phyloP scores from a whole-genome alignment of 2,797 vertebrate genomes.

The Macropus fuliginosus region DNA sequence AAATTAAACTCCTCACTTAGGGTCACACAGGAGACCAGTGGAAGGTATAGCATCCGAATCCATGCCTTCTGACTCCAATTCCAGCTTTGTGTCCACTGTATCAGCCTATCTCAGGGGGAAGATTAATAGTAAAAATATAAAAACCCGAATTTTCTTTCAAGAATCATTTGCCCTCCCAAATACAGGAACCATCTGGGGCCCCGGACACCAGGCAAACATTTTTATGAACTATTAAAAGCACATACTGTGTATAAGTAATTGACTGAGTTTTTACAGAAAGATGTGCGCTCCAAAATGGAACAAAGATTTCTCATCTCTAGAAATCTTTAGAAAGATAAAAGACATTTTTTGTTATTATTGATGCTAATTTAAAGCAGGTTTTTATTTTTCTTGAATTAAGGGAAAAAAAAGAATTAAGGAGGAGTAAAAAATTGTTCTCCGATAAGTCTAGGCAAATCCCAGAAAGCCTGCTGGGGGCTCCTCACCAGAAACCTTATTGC shows the following conservation, averaged over 20 bases:
- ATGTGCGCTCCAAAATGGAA: not conserved
- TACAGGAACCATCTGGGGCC: not conserved
- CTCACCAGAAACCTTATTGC: conserved; percentile 13
- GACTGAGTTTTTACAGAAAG: not conserved
- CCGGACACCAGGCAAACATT: not conserved
- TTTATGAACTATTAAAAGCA: not conserved
- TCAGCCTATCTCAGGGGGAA: not conserved
- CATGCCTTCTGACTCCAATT: not conserved
- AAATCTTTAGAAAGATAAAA: conserved; percentile 63
- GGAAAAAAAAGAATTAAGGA: conserved; percentile 67
- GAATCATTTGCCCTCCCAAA: not conserved
- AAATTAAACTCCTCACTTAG: not conserved
- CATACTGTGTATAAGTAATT: not conserved
- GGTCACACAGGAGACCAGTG: not conserved
- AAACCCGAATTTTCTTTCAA: not conserved
- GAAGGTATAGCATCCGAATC: not conserved
- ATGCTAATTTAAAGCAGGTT: conserved; percentile 77
- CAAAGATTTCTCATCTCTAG: not conserved
- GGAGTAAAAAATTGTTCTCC: conserved; percentile 71
- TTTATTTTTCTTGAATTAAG: conserved; percentile 55
- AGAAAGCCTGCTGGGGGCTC: not conserved
- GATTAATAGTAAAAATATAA: not conserved
- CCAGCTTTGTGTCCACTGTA: not conserved
- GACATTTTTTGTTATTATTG: not conserved
- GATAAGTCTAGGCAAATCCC: conserved; percentile 71